Base-by-base conservation (phyloP, 1,140 invertebrate genomes). In the Cryptotermes secundus region DNA sequence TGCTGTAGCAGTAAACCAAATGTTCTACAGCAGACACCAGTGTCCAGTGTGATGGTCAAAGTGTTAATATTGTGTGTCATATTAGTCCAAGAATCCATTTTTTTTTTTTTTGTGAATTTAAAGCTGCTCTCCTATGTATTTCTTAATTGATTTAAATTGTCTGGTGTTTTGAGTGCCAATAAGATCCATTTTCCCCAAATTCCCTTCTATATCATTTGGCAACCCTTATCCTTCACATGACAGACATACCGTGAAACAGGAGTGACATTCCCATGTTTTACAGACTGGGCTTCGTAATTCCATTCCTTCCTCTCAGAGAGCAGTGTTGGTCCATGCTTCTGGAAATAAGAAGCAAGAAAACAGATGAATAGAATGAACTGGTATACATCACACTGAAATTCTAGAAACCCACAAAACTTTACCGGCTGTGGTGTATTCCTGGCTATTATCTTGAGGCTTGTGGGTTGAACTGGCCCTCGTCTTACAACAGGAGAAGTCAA, bases 321-420 rank as follows among this genome's bases (percentile, higher is more conserved):
- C 31, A 82, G 31, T n/a, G 81, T 82, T 82, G 36, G 81, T 31
- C 36, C 36, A 82, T 82, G 81, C 45, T 82, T 82, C 81, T 82
- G n/a, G 14, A 82, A 82, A 49, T 82, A 3, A 38, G 12, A 82
- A 42, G 24, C 81, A 38, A 31, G 10, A 16, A 81, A 36, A 24
- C 3, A 7, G 34, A 35, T 38, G 45, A 19, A 24, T 2, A 26
- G 26, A 14, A 12, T 26, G 24, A 81, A 81, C 9, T 81, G 34
- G n/a, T 26, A 80, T 80, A 7, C 16, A 24, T 80, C 24, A 80
- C 31, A 38, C 6, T 36, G 14, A 83, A 59, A 49, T 26, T 26
- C 9, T 42, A 53, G 24, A 79, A 83, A 49, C n/a, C 2, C n/a
- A 72, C 38, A 83, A 6, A 19, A 65, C 1, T 59, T 83, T 83